These are phyloP conservation scores for Pseudocheirus occidentalis DNA, from an alignment of 2,797 vertebrate genomes.

Conservation along the genomic window DNA sequence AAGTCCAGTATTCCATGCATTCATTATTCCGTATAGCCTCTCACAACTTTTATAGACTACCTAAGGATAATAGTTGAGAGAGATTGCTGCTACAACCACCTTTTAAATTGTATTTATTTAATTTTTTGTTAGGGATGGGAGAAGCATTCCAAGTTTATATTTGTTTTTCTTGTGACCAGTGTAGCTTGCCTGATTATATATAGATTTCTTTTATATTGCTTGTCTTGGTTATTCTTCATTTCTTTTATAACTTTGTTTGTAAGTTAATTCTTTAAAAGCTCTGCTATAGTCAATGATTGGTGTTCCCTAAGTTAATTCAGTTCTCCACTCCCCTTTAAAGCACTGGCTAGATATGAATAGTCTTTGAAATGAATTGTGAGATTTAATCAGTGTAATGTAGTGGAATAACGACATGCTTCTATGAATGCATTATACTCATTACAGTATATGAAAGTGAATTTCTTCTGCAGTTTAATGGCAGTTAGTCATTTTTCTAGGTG, in stretches of 20 bases:
- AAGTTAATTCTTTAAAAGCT: constrained; percentile 78
- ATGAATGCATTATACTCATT: constrained; percentile 43
- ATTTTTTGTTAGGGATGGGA: background rate
- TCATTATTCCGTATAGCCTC: background rate
- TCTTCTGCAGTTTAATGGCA: constrained; percentile 53
- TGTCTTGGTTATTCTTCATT: constrained; percentile 54
- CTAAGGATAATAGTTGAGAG: background rate
- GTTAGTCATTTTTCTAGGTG: constrained; percentile 49
- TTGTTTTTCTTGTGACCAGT: constrained; percentile 13
- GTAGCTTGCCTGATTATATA: constrained; percentile 30
- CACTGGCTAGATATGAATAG: constrained; percentile 68
- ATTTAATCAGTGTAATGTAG: constrained; percentile 75
- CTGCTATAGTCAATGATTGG: constrained; percentile 53
- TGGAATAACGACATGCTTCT: constrained; percentile 55
- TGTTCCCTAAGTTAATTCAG: constrained; percentile 64
- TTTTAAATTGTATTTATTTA: constrained; percentile 25
- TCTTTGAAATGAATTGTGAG: constrained; percentile 73
- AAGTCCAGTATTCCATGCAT: background rate
- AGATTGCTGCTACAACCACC: background rate
- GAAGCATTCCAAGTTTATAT: constrained; percentile 20
- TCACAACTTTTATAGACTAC: background rate
- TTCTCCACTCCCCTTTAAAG: constrained; percentile 62
- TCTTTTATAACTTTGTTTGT: constrained; percentile 71
- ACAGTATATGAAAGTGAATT: constrained; percentile 43
- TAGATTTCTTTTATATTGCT: constrained; percentile 29